Evolutionary conservation across 1,140 invertebrate species (phyloP).

Genomic region (Drosophila bocki): DNA sequence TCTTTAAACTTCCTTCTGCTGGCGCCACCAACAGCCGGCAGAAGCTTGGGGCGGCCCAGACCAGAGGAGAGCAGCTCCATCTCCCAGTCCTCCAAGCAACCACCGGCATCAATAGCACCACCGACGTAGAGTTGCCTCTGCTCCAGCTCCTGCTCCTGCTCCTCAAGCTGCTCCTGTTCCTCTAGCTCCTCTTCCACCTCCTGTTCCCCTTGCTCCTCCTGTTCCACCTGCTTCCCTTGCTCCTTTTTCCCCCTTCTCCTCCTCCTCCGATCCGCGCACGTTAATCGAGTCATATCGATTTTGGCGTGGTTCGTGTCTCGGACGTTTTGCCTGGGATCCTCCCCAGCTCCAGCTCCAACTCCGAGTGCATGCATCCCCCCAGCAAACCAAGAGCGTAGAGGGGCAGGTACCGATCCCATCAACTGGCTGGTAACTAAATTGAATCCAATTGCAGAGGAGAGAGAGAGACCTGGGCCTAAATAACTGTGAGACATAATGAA

Average conservation of each 20-base stretch:
- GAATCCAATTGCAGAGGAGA: constrained; percentile 71
- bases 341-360: constrained; percentile 8
- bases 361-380: background rate
- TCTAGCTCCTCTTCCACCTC: background rate
- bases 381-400: background rate
- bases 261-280: constrained; percentile 50
- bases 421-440: constrained; percentile 72
- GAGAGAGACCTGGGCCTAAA: constrained; percentile 4
- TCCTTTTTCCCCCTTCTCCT: background rate
- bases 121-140: constrained; percentile 9
- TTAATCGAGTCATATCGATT: constrained; percentile 84
- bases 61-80: constrained; percentile 14
- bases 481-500: constrained; percentile 81
- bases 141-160: background rate
- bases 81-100: constrained; percentile 2
- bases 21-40: constrained; percentile 43
- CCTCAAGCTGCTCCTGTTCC: background rate
- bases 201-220: background rate
- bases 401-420: constrained; percentile 48
- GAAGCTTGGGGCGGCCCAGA: constrained; percentile 39
- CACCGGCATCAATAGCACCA: constrained; percentile 53
- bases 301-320: constrained; percentile 78
- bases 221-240: background rate
- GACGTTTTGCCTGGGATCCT: constrained; percentile 66
- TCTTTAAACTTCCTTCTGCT: constrained; percentile 6